Evolutionary conservation across 2,888 invertebrate species (phyloP).

Genomic region (Esperia sulphurella): DNA sequence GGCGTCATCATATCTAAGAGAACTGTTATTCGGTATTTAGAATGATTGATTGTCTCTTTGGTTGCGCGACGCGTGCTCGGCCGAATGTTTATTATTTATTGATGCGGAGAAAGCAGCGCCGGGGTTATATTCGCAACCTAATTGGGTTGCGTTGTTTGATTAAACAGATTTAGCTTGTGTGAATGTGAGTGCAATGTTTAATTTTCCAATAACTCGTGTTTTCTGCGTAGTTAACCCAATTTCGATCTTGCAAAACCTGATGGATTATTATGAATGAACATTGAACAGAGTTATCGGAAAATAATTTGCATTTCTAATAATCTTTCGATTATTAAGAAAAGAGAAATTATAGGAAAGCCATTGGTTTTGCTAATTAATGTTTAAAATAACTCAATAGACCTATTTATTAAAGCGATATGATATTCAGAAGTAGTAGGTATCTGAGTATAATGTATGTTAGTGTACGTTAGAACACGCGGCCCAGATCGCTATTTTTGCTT

Average conservation of each 20-base stretch:
- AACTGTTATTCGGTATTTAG: conserved; percentile 28
- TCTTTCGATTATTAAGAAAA: background rate
- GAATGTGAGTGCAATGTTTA: conserved; percentile 3
- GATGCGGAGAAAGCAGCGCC: conserved; percentile 23
- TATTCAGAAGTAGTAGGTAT: background rate
- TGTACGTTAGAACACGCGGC: conserved; percentile 25
- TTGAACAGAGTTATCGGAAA: background rate
- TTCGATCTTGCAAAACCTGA: background rate
- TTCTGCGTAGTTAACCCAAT: background rate
- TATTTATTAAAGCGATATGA: too few species aligned
- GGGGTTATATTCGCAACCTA: conserved; percentile 14
- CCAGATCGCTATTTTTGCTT: conserved; percentile 40
- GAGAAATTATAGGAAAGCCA: too few species aligned
- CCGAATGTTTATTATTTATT: conserved; percentile 19
- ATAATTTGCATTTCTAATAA: background rate
- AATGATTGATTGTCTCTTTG: conserved; percentile 29
- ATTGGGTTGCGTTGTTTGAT: conserved; percentile 5
- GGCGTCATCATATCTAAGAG: conserved; percentile 18
- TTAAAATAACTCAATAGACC: too few species aligned
- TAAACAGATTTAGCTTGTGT: conserved; percentile 2
- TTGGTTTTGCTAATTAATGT: too few species aligned
- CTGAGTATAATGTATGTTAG: conserved; percentile 13
- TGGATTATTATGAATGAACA: too few species aligned
- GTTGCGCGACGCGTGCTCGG: conserved; percentile 14
- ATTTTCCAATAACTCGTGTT: conserved; percentile 4